These are phyloP conservation scores for Microvelia longipes DNA, from an alignment of 1,140 invertebrate species.

Conservation along the genomic window DNA sequence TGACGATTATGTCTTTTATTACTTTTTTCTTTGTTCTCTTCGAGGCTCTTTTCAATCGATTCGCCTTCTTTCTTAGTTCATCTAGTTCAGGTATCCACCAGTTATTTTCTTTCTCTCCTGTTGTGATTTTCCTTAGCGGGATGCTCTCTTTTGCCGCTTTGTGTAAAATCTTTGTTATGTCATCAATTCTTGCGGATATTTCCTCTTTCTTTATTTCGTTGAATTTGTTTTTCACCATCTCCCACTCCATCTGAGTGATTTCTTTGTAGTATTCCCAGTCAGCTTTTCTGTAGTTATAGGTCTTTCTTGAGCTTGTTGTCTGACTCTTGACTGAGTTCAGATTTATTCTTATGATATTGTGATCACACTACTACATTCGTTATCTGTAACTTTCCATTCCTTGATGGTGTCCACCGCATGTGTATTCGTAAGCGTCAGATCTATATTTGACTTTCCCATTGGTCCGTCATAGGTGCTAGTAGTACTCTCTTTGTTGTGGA, in stretches of 20 bases:
- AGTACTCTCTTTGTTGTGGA: not conserved
- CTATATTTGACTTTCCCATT: not conserved
- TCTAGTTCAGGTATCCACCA: not conserved
- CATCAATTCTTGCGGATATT: not conserved
- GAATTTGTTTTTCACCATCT: not conserved
- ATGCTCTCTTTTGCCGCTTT: not conserved
- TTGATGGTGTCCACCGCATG: too few species aligned
- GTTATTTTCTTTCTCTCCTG: not conserved
- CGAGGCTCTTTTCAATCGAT: not conserved
- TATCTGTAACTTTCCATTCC: too few species aligned
- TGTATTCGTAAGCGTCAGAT: not conserved
- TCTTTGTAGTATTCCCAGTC: not conserved
- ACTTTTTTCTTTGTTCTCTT: not conserved
- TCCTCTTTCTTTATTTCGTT: not conserved
- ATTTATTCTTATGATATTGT: not conserved
- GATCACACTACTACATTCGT: not conserved
- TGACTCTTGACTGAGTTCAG: not conserved
- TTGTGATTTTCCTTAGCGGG: not conserved
- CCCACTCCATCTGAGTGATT: not conserved
- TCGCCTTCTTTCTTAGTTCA: not conserved
- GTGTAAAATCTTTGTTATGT: not conserved
- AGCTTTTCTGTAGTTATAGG: not conserved
- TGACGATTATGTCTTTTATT: too few species aligned
- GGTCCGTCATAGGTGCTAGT: not conserved
- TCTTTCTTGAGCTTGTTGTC: not conserved